Percentiles rank a stretch among this genome's conserved stretches.
These are phyloP conservation scores for Siderastrea radians DNA, from an alignment of 92 coral and sea anemone species.

Conservation along the genomic window DNA sequence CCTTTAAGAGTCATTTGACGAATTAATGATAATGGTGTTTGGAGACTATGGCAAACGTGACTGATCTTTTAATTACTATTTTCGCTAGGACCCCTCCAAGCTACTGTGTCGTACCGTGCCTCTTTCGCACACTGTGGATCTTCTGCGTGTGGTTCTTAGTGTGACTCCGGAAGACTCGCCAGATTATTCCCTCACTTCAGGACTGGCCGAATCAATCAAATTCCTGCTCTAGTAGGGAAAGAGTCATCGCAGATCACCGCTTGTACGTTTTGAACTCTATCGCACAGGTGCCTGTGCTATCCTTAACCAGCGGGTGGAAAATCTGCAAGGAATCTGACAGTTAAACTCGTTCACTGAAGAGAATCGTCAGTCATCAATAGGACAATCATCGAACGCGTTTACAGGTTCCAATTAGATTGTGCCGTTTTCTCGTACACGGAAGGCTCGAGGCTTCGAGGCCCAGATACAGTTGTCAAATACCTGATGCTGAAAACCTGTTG, in stretches of 20 bases:
- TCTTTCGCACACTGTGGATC: conserved; percentile 78
- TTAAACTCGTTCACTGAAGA: not conserved
- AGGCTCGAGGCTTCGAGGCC: not conserved
- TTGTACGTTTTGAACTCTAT: too few species aligned
- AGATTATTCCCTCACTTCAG: conserved; percentile 80
- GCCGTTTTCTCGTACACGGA: too few species aligned
- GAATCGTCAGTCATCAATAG: not conserved
- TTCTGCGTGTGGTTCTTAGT: conserved; percentile 73
- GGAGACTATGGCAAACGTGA: too few species aligned
- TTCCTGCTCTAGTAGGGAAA: conserved; percentile 39
- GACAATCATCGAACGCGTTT: not conserved
- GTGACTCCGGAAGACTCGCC: conserved; percentile 73
- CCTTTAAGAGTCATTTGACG: too few species aligned
- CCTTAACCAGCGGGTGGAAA: not conserved
- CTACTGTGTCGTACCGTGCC: conserved; percentile 76
- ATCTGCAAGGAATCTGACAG: not conserved
- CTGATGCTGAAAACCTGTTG: not conserved
- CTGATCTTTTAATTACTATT: too few species aligned
- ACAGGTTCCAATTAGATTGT: not conserved
- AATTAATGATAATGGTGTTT: too few species aligned
- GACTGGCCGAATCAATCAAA: conserved; percentile 81
- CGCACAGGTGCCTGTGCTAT: not conserved
- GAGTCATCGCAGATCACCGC: too few species aligned
- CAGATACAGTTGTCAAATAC: not conserved
- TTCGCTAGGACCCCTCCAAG: conserved; percentile 79